A percentile compares a stretch with the other conserved stretches of the same genome.
phyloP scores from a whole-genome alignment of 2,888 invertebrate genomes.

The Agrochola macilenta region DNA sequence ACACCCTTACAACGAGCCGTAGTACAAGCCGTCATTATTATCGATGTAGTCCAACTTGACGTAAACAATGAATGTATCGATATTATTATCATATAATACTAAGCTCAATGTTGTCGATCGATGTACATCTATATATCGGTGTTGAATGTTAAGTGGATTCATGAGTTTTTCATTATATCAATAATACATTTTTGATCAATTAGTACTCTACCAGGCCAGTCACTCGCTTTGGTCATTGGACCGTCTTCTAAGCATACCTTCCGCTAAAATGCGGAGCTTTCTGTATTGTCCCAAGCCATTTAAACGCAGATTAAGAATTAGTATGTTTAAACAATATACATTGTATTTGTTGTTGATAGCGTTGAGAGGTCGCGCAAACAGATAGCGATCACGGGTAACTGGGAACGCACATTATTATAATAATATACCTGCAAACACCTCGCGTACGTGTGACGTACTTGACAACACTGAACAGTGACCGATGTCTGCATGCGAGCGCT shows the following conservation, averaged over 20 bases:
- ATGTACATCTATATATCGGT: constrained; percentile 66
- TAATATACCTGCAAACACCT: neutral
- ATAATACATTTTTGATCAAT: constrained; percentile 45
- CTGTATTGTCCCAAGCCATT: constrained; percentile 42
- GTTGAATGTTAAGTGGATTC: constrained; percentile 59
- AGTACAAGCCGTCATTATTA: constrained; percentile 29
- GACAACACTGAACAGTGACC: neutral
- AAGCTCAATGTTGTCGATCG: constrained; percentile 67
- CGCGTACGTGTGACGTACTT: neutral
- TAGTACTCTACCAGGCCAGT: constrained; percentile 54
- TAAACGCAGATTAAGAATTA: constrained; percentile 25
- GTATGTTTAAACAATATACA: constrained; percentile 25
- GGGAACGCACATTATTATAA: neutral
- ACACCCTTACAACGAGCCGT: constrained; percentile 9
- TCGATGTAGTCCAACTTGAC: constrained; percentile 40
- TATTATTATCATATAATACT: constrained; percentile 54
- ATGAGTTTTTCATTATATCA: constrained; percentile 37
- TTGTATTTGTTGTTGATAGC: constrained; percentile 19
- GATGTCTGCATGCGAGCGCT: constrained; percentile 6
- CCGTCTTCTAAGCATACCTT: constrained; percentile 40
- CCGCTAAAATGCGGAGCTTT: constrained; percentile 37
- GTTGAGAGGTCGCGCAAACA: constrained; percentile 4
- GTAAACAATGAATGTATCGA: constrained; percentile 52
- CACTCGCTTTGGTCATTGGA: constrained; percentile 36
- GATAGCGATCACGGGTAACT: neutral